Percentiles rank a stretch among this genome's conserved stretches.
These are phyloP conservation scores for Drosophila lutescens DNA, from an alignment of 2,888 invertebrate genomes.

Conservation along the genomic window DNA sequence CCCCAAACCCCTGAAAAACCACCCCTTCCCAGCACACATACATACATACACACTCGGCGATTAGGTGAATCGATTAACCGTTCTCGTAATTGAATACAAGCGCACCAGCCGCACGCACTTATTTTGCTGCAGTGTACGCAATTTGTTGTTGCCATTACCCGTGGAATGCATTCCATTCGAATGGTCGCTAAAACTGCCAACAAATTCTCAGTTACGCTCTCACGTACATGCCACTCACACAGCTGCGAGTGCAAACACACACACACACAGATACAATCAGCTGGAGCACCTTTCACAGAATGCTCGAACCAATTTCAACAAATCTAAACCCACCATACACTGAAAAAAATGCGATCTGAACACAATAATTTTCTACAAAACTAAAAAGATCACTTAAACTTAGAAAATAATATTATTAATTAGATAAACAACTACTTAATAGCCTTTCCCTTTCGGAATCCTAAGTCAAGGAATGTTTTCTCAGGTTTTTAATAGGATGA, in stretches of 20 bases:
- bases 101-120: slow-evolving; percentile 28
- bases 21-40: too few relatives aligned
- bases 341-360: background rate
- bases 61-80: slow-evolving; percentile 39
- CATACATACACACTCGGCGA: slow-evolving; percentile 4
- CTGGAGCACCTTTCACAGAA: slow-evolving; percentile 40
- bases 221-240: slow-evolving; percentile 39
- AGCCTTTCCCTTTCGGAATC: too few relatives aligned
- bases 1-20: background rate
- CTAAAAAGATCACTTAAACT: too few relatives aligned
- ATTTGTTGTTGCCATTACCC: slow-evolving; percentile 39
- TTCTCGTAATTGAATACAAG: slow-evolving; percentile 41
- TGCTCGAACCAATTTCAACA: slow-evolving; percentile 44
- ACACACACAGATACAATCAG: slow-evolving; percentile 27
- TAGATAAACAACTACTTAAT: too few relatives aligned
- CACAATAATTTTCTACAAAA: too few relatives aligned
- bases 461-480: too few relatives aligned
- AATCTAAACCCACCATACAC: slow-evolving; percentile 28
- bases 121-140: slow-evolving; percentile 32
- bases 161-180: too few relatives aligned
- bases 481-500: too few relatives aligned
- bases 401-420: too few relatives aligned
- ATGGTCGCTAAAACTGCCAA: slow-evolving; percentile 43
- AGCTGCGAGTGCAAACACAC: slow-evolving; percentile 9
- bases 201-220: slow-evolving; percentile 55